Evolutionary conservation across 2,888 invertebrate genomes (phyloP).

Genomic region (Diadromus collaris): DNA sequence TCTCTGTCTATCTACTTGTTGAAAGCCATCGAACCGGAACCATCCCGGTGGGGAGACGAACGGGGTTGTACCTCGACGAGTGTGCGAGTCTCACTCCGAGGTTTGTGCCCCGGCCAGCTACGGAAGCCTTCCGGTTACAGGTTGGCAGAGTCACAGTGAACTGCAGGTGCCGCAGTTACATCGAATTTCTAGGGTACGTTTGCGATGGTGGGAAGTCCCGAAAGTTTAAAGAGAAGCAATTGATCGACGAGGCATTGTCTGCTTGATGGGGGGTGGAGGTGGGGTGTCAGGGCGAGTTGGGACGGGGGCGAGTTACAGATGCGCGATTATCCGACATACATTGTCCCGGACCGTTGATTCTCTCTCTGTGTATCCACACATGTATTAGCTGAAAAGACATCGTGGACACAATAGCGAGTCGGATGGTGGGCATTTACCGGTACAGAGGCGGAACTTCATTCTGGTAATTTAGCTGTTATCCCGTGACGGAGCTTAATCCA

Average conservation of each 20-base stretch:
- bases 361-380: not conserved
- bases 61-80: conserved; percentile 4
- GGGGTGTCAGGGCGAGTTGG: no score
- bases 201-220: not conserved
- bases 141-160: conserved; percentile 26
- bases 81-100: conserved; percentile 6
- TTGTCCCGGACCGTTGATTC: not conserved
- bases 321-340: conserved; percentile 12
- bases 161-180: conserved; percentile 8
- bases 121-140: conserved; percentile 29
- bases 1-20: conserved; percentile 43
- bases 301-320: not conserved
- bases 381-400: not conserved
- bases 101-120: not conserved
- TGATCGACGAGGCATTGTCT: conserved; percentile 14
- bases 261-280: no score
- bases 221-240: conserved; percentile 19
- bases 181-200: conserved; percentile 10
- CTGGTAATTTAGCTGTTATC: conserved; percentile 1
- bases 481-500: not conserved
- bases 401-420: conserved; percentile 2
- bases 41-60: conserved; percentile 33
- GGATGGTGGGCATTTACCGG: not conserved
- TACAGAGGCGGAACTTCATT: not conserved
- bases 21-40: conserved; percentile 57